Conservation (phyloP, 2,888 invertebrate genomes). For the Syritta pipiens region DNA sequence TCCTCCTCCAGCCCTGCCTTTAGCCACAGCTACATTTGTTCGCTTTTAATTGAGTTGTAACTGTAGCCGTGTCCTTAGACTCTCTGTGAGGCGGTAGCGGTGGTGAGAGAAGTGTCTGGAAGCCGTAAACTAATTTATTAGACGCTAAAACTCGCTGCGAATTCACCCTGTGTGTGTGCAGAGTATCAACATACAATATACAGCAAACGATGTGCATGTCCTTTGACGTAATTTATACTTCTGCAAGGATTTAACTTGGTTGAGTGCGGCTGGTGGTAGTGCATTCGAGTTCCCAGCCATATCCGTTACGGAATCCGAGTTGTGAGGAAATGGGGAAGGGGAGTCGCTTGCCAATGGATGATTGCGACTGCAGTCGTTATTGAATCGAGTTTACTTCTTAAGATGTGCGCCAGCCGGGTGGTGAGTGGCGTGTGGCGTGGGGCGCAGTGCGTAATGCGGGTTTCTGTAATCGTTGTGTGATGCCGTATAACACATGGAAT, state of each 20-base stretch:
- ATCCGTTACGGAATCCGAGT: background rate
- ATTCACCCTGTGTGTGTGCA: constrained; percentile 10
- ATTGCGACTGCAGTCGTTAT: background rate
- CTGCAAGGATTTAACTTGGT: constrained; percentile 1
- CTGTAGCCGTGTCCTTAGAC: background rate
- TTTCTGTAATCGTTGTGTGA: background rate
- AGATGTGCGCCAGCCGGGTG: background rate
- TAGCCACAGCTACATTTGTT: constrained; percentile 14
- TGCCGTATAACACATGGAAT: no score
- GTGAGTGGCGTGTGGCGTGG: background rate
- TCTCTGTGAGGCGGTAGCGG: background rate
- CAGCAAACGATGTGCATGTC: constrained; percentile 5
- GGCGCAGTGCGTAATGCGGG: background rate
- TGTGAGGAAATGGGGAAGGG: background rate
- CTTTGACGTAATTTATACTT: constrained; percentile 35
- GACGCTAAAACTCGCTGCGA: constrained; percentile 19
- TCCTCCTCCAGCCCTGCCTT: no score
- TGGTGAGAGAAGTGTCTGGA: constrained; percentile 3
- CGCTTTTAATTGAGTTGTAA: constrained; percentile 41
- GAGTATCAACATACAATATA: constrained; percentile 29
- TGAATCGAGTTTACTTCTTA: background rate
- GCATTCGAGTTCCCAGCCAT: constrained; percentile 20
- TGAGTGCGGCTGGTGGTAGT: background rate
- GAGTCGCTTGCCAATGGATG: background rate
- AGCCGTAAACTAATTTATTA: constrained; percentile 38